Conservation (phyloP, 1,140 invertebrate genomes). For the Lineus longissimus region DNA sequence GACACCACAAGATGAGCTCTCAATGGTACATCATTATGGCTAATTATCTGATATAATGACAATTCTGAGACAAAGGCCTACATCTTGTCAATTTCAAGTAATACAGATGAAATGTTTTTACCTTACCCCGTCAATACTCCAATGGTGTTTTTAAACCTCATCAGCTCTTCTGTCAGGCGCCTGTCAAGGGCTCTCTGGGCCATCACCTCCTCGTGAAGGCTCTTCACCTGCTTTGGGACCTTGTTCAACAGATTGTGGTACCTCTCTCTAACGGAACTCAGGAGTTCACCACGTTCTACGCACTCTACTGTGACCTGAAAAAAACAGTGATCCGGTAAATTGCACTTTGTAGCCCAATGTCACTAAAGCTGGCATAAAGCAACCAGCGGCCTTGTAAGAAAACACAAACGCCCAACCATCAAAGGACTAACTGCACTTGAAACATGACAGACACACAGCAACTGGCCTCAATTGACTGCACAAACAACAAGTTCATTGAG, state of each 20-base stretch:
- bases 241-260: slow-evolving; percentile 48
- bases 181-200: slow-evolving; percentile 52
- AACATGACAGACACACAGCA: no score
- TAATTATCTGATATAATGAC: no score
- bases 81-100: background rate
- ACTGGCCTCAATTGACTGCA: no score
- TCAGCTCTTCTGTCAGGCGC: slow-evolving; percentile 51
- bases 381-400: no score
- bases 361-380: no score
- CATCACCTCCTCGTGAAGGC: slow-evolving; percentile 54
- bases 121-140: slow-evolving; percentile 45
- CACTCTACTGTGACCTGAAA: slow-evolving; percentile 49
- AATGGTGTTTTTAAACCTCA: slow-evolving; percentile 53
- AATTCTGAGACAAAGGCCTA: no score
- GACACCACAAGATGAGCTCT: no score
- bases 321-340: background rate
- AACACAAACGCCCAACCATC: no score
- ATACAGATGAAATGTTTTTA: background rate
- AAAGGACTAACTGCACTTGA: no score
- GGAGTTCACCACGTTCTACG: slow-evolving; percentile 49
- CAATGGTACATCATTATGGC: no score
- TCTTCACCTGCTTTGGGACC: slow-evolving; percentile 52
- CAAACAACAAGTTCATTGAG: no score
- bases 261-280: slow-evolving; percentile 42
- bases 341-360: background rate